Evolutionary conservation across 2,888 invertebrate species (phyloP), one percentile per base, ranked within the genome.

Genomic region (Thalpophila matura): DNA sequence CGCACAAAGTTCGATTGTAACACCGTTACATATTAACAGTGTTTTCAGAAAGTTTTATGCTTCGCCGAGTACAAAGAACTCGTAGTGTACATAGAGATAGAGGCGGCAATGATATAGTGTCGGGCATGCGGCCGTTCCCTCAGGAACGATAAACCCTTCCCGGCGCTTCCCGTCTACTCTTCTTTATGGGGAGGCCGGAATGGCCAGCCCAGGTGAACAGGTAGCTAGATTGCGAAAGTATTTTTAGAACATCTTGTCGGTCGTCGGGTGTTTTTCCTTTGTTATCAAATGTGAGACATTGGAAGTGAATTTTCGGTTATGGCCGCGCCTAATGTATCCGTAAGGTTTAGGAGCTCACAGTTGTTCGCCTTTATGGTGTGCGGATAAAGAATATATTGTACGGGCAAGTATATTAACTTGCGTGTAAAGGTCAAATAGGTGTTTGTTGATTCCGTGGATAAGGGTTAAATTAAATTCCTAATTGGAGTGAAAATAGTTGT

Each of bases 101-200:
- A 92, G 86, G 86, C 87, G 87, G 91, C 92, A 94, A 94, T 94
- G 95, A 95, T 95, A 92, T 94, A 95, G 94, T 94, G 93, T 84
- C 91, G 92, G 93, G 92, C 91, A 88, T 85, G 88, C 89, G 90
- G 90, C 85, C 84, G 90, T 80, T 94, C 95, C 95, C 94, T 87
- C 83, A 91, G 95, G 95, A 86, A 89, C 94, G 92, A 94, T 94
- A 95, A 95, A 94, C 93, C 94, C 94, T 92, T 91, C 93, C 91
- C 88, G 87, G 80, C 86, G 89, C 94, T 92, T 92, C 92, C 93
- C 92, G 91, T 90, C 90, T 92, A 91, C 94, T 93, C 93, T 94
- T 94, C 94, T 95, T 94, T 95, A 95, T 94, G 94, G 93, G 91
- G 88, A 93, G 93, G 91, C 89, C 91, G 91, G 91, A 92, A 93